Base-by-base conservation (phyloP, 2,113 vertebrate species). In the Perccottus glenii region DNA sequence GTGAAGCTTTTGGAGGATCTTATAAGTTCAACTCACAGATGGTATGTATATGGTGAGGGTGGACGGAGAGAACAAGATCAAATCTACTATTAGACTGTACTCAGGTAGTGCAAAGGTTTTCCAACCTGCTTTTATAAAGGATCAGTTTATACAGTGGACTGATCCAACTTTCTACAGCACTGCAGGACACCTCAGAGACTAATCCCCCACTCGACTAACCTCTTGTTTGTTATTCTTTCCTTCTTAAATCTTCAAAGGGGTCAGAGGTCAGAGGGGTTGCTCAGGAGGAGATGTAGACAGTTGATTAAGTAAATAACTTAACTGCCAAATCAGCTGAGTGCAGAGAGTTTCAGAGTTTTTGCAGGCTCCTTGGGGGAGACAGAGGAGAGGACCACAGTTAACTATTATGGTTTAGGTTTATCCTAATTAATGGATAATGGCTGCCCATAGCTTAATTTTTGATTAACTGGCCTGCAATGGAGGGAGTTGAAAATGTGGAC, bases 191-290 rank as follows among this genome's bases (percentile, higher is more conserved):
- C 53, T 62, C 55, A 58, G 44, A 48, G 56, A 83, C 50, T 76
- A 72, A 73, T 63, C 38, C 61, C 27, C 38, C 47, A 14, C 69
- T 80, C 74, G 64, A 53, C 15, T 0, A 45, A 9, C 53, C 33
- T 75, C 86, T 77, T 74, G 81, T 83, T 80, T 88, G 64, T 85
- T 86, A 77, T 83, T 70, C 75, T 84, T 85, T 65, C 27, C 75
- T 82, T 78, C 73, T 75, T 67, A 38, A 78, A 78, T 47, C 65
- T 85, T 86, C 78, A 75, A 71, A 77, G 64, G 56, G 80, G 80
- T 86, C 85, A 86, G 5, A 49, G 88, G 85, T 90, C 76, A 78
- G 51, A 63, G 60, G 7, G 65, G 58, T 27, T 46, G 42, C 67
- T 75, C 27, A 68, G 16, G 53, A 67, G 64, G 45, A 75, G 73